Base-by-base conservation (phyloP, 2,797 vertebrate genomes). In the Neosilurus mollespiculum region DNA sequence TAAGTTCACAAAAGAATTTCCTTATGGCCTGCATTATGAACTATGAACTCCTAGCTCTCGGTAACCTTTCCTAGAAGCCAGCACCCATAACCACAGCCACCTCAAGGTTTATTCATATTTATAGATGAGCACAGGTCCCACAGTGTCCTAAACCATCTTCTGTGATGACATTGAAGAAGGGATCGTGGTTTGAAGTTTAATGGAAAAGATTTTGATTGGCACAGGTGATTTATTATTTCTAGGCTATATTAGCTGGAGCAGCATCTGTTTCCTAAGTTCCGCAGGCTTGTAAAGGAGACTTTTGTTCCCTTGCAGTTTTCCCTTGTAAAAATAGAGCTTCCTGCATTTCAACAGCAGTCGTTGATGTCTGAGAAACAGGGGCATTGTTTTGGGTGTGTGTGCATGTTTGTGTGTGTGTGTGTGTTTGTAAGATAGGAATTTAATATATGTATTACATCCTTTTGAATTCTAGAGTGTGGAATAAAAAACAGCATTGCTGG, bases 291-390 rank as follows among this genome's bases (percentile, higher is more conserved):
- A 76, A 61, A 61, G 43, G 58, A 43, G 20, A 78, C 59, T 64
- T 49, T 16, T 43, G 11, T 54, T 56, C 26, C 34, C 12, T 24
- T 20, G 34, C 9, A 22, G 53, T 67, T 82, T 24, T 43, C 20
- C 49, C 18, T 54, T 76, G 1, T 18, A 43, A 56, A 77, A 37
- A 82, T 16, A 49, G 4, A 66, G 14, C 65, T 15, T 66, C 9
- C 2, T 67, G 30, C 10, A 71, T 78, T 61, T 26, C 58, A 56
- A 66, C 51, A 82, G 72, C 15, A 66, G 51, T 24, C 54, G 34
- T 43, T 22, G 67, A 85, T 12, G 43, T 59, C 76, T 76, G 65
- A 82, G 84, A 65, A 86, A 81, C 78, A 65, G n/a, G 43, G 75
- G 43, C 49, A 16, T 81, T 76, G 56, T 78, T 53, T 81, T 78